These are phyloP conservation scores for Megaceryle alcyon DNA, from an alignment of 2,797 vertebrate genomes.

Conservation along the genomic window DNA sequence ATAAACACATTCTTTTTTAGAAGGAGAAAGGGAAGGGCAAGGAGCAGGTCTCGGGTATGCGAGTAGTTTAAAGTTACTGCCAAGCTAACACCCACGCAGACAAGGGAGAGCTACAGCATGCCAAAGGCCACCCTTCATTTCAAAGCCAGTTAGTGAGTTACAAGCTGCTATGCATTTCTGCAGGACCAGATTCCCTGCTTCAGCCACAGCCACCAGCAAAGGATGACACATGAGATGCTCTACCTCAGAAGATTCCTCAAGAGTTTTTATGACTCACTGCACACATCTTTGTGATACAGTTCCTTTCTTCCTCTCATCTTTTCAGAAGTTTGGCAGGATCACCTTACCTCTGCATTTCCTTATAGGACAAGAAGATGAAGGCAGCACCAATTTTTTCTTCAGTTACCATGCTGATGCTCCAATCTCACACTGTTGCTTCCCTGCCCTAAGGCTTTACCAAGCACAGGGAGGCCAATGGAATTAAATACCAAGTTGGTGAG, in stretches of 20 bases:
- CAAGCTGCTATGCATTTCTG: neutral
- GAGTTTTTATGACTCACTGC: neutral
- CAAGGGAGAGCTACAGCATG: neutral
- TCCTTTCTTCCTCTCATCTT: neutral
- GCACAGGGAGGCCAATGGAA: neutral
- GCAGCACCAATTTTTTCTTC: neutral
- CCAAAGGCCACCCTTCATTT: conserved; percentile 13
- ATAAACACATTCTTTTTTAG: conserved; percentile 21
- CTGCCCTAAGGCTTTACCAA: neutral
- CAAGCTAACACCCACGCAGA: neutral
- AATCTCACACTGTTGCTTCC: neutral
- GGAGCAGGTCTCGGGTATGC: neutral
- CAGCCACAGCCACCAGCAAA: neutral
- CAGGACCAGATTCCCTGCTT: neutral
- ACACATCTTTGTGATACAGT: neutral
- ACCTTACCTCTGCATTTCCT: neutral
- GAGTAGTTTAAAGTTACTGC: neutral
- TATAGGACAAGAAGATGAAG: neutral
- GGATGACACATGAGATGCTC: neutral
- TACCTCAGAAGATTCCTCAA: neutral
- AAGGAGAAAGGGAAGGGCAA: conserved; percentile 43
- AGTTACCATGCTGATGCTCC: neutral
- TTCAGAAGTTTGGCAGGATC: neutral
- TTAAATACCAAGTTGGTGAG: neutral
- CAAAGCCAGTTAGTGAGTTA: neutral